These are phyloP conservation scores for Philypnodon macrostomus DNA, from an alignment of 2,797 vertebrate genomes.

Conservation along the genomic window DNA sequence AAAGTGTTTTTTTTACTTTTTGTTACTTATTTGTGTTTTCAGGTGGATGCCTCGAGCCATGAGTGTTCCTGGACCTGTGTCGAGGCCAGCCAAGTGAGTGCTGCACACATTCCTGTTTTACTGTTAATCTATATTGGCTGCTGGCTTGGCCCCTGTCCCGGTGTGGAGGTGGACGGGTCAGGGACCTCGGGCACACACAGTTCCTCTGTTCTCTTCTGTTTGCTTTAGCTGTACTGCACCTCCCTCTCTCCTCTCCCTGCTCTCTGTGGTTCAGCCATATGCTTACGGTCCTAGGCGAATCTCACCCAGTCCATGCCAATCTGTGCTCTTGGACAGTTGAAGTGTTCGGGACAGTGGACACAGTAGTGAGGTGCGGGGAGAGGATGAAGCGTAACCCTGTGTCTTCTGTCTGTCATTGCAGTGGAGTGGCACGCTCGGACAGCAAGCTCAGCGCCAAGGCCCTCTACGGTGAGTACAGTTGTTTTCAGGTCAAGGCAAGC, in stretches of 20 bases:
- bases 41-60: constrained; percentile 76
- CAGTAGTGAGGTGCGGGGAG: constrained; percentile 22
- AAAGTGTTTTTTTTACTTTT: too few species aligned
- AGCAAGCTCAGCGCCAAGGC: constrained; percentile 84
- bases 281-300: constrained; percentile 69
- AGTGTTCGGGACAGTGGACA: neutral
- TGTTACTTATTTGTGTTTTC: constrained; percentile 7
- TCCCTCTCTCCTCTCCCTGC: constrained; percentile 23
- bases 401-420: constrained; percentile 72
- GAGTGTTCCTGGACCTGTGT: constrained; percentile 60
- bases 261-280: constrained; percentile 59
- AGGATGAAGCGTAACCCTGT: constrained; percentile 74
- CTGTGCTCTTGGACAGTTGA: neutral
- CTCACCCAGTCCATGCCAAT: constrained; percentile 50
- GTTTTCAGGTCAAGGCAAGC: constrained; percentile 15
- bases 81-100: constrained; percentile 71
- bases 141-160: constrained; percentile 59
- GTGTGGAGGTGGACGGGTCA: constrained; percentile 64
- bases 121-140: neutral
- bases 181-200: constrained; percentile 77
- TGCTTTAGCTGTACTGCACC: constrained; percentile 58
- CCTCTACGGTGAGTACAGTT: constrained; percentile 76
- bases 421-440: constrained; percentile 80
- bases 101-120: constrained; percentile 28
- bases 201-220: constrained; percentile 77